Percentiles rank a stretch among this genome's conserved stretches.
These are phyloP conservation scores for Drosophila picticornis DNA, from an alignment of 2,888 invertebrate species.

Conservation along the genomic window DNA sequence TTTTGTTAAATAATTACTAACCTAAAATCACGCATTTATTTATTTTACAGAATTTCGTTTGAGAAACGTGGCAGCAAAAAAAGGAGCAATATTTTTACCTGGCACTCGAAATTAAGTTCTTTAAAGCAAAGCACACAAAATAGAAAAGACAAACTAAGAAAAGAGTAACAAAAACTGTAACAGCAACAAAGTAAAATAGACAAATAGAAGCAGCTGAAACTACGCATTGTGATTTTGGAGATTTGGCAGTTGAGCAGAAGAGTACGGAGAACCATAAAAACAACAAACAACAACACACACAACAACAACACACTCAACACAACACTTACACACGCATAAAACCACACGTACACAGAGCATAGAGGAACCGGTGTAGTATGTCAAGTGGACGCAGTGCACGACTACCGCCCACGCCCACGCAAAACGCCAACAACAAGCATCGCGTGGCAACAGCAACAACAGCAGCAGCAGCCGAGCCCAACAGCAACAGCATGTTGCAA, in stretches of 20 bases:
- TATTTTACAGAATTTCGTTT: slow-evolving; percentile 12
- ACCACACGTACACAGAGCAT: slow-evolving; percentile 22
- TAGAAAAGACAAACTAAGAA: slow-evolving; percentile 1
- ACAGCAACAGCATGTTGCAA: slow-evolving; percentile 78
- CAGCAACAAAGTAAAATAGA: slow-evolving; percentile 9
- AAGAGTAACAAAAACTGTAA: not conserved
- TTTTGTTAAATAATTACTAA: not conserved
- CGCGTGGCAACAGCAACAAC: slow-evolving; percentile 56
- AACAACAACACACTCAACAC: slow-evolving; percentile 1
- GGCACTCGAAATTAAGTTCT: slow-evolving; percentile 13
- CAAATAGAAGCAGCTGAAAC: slow-evolving; percentile 8
- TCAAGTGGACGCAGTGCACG: slow-evolving; percentile 85
- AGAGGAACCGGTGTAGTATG: slow-evolving; percentile 72
- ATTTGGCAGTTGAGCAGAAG: slow-evolving; percentile 33
- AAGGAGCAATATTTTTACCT: not conserved
- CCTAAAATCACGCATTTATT: not conserved
- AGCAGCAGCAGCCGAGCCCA: slow-evolving; percentile 62
- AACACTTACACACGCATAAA: not conserved
- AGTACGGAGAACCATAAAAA: slow-evolving; percentile 1
- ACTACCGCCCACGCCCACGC: slow-evolving; percentile 83
- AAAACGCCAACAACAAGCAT: slow-evolving; percentile 72
- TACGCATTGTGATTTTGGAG: slow-evolving; percentile 24
- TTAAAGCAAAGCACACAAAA: not conserved
- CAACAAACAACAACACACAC: slow-evolving; percentile 3
- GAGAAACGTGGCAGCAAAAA: not conserved